Percentiles rank a stretch among this genome's conserved stretches.
Evolutionary conservation across 2,888 invertebrate species (phyloP).

Genomic region (Aelia acuminata): DNA sequence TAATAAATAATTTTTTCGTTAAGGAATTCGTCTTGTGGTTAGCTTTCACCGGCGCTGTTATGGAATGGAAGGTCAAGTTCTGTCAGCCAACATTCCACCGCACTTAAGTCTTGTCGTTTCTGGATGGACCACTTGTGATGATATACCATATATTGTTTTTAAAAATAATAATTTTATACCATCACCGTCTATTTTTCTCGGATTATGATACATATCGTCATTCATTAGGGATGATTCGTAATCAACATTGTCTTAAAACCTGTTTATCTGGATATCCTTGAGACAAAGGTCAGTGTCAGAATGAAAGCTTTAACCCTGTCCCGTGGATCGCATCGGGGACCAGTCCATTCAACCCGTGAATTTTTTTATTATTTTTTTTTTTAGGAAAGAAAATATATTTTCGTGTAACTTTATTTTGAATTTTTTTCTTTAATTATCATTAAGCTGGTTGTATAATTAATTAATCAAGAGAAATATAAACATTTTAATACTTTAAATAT

Average conservation of each 20-base stretch:
- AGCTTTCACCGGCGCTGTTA: not conserved
- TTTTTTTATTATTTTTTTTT: not conserved
- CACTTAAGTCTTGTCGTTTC: not conserved
- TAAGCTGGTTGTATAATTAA: no score
- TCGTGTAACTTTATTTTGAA: no score
- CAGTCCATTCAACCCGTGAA: not conserved
- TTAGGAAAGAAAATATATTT: no score
- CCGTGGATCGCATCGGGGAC: not conserved
- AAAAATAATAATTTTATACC: not conserved
- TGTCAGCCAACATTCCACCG: not conserved
- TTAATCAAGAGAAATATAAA: no score
- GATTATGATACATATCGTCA: not conserved
- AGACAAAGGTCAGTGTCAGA: constrained; percentile 13
- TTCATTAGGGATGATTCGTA: not conserved
- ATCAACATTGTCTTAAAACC: not conserved
- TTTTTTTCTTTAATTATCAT: no score
- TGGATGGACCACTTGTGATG: not conserved
- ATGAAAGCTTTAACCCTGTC: not conserved
- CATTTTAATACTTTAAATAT: no score
- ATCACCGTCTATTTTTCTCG: not conserved
- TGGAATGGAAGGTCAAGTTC: constrained; percentile 24
- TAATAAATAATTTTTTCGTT: not conserved
- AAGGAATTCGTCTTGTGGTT: not conserved
- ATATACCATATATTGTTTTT: not conserved
- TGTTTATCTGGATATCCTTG: constrained; percentile 21